These are phyloP conservation scores for Hirundichthys speculiger DNA, from an alignment of 2,113 vertebrate species.

Conservation along the genomic window DNA sequence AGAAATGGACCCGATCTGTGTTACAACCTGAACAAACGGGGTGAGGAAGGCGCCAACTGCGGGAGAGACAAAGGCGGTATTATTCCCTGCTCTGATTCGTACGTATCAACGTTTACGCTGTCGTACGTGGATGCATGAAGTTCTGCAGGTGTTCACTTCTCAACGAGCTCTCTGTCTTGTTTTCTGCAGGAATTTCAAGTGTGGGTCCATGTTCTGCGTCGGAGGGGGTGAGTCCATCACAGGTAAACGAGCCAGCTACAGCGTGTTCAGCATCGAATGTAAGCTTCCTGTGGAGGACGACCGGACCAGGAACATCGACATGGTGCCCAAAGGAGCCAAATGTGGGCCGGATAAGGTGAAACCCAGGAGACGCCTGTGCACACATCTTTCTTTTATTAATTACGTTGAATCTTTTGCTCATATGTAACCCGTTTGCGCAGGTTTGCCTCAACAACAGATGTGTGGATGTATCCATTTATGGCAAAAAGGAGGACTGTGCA, in stretches of 20 bases:
- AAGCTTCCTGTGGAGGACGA: slow-evolving; percentile 58
- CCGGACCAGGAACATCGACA: slow-evolving; percentile 64
- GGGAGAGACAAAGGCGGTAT: slow-evolving; percentile 67
- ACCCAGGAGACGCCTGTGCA: background rate
- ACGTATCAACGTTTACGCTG: slow-evolving; percentile 41
- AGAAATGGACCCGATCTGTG: slow-evolving; percentile 74
- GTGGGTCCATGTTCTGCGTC: slow-evolving; percentile 84
- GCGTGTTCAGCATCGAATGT: slow-evolving; percentile 22
- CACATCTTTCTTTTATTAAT: too few relatives aligned
- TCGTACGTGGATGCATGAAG: background rate
- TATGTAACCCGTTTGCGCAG: slow-evolving; percentile 63
- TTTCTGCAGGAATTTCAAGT: slow-evolving; percentile 78
- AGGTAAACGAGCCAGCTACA: slow-evolving; percentile 58
- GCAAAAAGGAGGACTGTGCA: slow-evolving; percentile 81
- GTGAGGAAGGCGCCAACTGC: slow-evolving; percentile 79
- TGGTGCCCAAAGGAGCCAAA: slow-evolving; percentile 83
- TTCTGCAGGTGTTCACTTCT: background rate
- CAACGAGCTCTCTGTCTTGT: background rate
- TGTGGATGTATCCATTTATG: slow-evolving; percentile 80
- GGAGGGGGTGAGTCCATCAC: slow-evolving; percentile 75
- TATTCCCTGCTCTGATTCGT: slow-evolving; percentile 75
- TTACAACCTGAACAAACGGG: slow-evolving; percentile 77
- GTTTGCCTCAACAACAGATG: slow-evolving; percentile 86
- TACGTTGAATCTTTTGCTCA: background rate
- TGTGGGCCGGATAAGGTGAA: slow-evolving; percentile 85